Evolutionary conservation across 2,888 invertebrate genomes (phyloP).

Genomic region (Rhimphoctona megacephalus): DNA sequence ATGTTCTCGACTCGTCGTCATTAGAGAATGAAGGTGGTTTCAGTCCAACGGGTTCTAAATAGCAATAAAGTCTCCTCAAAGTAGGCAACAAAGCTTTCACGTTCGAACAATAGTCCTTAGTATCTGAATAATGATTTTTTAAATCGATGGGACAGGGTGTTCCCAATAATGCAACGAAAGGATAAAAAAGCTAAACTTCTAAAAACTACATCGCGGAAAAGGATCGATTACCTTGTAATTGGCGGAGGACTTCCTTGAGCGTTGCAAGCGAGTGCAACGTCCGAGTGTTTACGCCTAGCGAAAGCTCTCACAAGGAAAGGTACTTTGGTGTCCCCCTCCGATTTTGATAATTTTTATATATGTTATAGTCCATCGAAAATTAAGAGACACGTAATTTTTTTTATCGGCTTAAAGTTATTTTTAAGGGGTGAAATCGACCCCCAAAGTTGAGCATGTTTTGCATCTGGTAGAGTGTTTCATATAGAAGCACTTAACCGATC

Average conservation of each 20-base stretch:
- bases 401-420: too few relatives aligned
- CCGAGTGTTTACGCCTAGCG: conserved; percentile 82
- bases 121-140: neutral
- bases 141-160: conserved; percentile 59
- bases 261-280: conserved; percentile 84
- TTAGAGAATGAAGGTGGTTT: conserved; percentile 89
- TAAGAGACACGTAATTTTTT: too few relatives aligned
- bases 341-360: too few relatives aligned
- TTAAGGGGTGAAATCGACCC: too few relatives aligned
- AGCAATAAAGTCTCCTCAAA: conserved; percentile 28
- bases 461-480: too few relatives aligned
- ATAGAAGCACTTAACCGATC: too few relatives aligned
- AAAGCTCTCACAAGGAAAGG: too few relatives aligned
- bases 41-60: conserved; percentile 89
- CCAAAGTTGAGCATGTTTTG: too few relatives aligned
- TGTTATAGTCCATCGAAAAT: too few relatives aligned
- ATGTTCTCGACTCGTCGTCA: conserved; percentile 88
- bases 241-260: conserved; percentile 91
- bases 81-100: neutral
- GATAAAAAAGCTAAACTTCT: neutral
- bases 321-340: too few relatives aligned
- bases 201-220: conserved; percentile 10
- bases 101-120: neutral
- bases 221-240: conserved; percentile 87
- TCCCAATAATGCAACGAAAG: neutral